These are phyloP conservation scores for Trinectes maculatus DNA, from an alignment of 2,113 vertebrate species.

Conservation along the genomic window DNA sequence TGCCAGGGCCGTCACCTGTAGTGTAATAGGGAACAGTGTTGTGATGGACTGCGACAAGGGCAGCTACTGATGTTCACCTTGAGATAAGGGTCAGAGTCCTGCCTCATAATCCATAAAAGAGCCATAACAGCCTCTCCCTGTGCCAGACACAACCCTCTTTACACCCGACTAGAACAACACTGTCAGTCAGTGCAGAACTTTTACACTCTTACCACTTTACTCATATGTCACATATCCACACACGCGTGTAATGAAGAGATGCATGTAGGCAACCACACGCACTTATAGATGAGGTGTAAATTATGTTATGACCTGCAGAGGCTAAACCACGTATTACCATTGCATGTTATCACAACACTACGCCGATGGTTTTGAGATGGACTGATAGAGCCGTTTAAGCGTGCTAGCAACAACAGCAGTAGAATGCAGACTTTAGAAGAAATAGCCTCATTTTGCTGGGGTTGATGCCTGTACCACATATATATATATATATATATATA, in stretches of 20 bases:
- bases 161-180: slow-evolving; percentile 62
- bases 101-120: slow-evolving; percentile 76
- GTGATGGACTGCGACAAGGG: slow-evolving; percentile 65
- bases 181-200: slow-evolving; percentile 20
- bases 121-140: slow-evolving; percentile 69
- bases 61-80: slow-evolving; percentile 75
- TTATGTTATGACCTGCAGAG: neutral
- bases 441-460: neutral
- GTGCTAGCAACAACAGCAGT: neutral
- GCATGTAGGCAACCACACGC: neutral
- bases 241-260: neutral
- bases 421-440: neutral
- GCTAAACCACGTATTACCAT: no score
- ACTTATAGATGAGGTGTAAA: neutral
- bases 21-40: slow-evolving; percentile 55
- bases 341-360: no score
- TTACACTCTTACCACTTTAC: slow-evolving; percentile 18
- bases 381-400: neutral
- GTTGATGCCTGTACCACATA: no score
- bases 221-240: no score
- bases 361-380: neutral
- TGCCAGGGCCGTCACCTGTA: slow-evolving; percentile 49
- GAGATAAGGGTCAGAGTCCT: slow-evolving; percentile 71
- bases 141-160: slow-evolving; percentile 62
- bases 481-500: no score